Conservation (phyloP, 2,888 invertebrate genomes). For the Miltochrista miniata region DNA sequence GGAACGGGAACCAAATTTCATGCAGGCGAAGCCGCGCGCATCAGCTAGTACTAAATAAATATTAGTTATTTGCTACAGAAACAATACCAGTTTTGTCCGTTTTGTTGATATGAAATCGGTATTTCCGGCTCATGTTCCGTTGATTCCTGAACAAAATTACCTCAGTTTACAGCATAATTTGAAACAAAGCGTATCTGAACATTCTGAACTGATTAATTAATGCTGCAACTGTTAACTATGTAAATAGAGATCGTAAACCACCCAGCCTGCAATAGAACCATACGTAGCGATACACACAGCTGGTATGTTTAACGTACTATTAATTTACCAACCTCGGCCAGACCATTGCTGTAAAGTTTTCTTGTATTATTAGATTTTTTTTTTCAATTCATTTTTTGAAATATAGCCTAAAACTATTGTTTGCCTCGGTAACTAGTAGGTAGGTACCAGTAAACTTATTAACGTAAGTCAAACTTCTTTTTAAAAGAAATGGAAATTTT, state of each 20-base stretch:
- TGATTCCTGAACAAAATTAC: constrained; percentile 4
- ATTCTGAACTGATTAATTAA: constrained; percentile 59
- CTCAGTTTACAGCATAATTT: constrained; percentile 33
- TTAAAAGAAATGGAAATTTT: no score
- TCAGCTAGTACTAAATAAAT: no score
- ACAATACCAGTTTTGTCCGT: not conserved
- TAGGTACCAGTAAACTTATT: no score
- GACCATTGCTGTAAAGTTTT: no score
- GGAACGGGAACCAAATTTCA: no score
- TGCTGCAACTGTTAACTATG: constrained; percentile 55
- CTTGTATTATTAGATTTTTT: no score
- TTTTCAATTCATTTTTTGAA: no score
- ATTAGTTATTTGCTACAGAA: not conserved
- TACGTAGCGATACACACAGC: constrained; percentile 37
- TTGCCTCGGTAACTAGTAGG: no score
- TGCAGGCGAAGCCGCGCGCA: no score
- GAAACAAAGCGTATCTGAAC: constrained; percentile 44
- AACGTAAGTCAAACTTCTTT: no score
- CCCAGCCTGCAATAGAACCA: constrained; percentile 46
- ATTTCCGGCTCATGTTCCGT: constrained; percentile 2
- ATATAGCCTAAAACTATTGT: no score
- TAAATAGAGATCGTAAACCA: constrained; percentile 59
- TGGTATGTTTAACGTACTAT: constrained; percentile 9
- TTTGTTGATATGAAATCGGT: not conserved
- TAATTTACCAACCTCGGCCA: no score